phyloP scores from a whole-genome alignment of 2,113 vertebrate genomes.

The Myiagra hebetior region DNA sequence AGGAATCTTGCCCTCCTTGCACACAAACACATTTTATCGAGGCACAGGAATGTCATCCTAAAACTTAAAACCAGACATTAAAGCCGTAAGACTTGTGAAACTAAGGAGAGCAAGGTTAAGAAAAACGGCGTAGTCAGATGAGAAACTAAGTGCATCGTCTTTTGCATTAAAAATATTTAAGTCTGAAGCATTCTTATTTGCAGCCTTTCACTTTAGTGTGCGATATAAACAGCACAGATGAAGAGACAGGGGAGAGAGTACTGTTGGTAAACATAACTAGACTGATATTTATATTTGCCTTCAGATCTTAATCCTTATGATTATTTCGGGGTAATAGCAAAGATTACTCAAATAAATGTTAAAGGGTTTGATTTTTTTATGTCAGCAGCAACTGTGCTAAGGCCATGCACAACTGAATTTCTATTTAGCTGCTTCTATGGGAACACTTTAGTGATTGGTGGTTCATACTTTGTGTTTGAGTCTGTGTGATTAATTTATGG shows the following conservation, averaged over 20 bases:
- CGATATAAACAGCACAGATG: fast-evolving
- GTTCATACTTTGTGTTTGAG: background rate
- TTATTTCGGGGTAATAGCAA: background rate
- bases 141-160: background rate
- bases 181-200: background rate
- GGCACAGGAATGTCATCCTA: background rate
- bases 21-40: background rate
- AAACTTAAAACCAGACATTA: background rate
- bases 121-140: fast-evolving
- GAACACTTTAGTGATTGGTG: background rate
- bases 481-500: background rate
- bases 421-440: background rate
- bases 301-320: background rate
- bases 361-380: background rate
- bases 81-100: background rate
- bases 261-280: background rate
- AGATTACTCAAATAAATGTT: background rate
- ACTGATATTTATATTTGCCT: background rate
- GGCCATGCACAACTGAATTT: background rate
- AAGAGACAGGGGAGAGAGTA: background rate
- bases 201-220: background rate
- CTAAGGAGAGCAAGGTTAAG: background rate
- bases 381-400: background rate
- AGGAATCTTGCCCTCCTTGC: background rate
- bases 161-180: background rate